Evolutionary conservation across 2,113 vertebrate genomes (phyloP).

Genomic region (Columba livia): DNA sequence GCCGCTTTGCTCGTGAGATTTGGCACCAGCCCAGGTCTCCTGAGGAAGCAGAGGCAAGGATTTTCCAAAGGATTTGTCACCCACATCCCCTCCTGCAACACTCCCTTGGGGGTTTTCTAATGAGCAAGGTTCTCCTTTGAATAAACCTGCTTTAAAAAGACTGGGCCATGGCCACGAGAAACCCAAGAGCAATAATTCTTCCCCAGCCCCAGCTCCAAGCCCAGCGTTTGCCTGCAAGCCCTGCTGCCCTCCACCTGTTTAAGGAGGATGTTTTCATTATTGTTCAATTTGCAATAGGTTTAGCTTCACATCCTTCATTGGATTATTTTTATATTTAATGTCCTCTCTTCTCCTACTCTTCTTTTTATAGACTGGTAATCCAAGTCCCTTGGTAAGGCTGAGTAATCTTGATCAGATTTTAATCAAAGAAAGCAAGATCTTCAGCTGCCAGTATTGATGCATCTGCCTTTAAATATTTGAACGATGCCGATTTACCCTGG

Average conservation of each 20-base stretch:
- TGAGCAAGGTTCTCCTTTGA: background rate
- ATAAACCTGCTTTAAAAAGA: background rate
- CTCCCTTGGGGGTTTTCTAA: slow-evolving; percentile 3
- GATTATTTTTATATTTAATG: slow-evolving; percentile 64
- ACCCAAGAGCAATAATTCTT: background rate
- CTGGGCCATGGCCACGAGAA: background rate
- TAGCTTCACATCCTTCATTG: slow-evolving; percentile 38
- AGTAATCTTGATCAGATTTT: slow-evolving; percentile 67
- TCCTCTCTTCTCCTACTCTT: slow-evolving; percentile 33
- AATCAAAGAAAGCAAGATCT: slow-evolving; percentile 61
- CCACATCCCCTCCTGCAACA: background rate
- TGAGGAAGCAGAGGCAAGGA: slow-evolving; percentile 21
- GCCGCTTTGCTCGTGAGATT: slow-evolving; percentile 2
- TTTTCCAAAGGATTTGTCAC: slow-evolving; percentile 52
- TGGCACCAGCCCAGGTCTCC: slow-evolving; percentile 35
- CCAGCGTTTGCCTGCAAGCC: background rate
- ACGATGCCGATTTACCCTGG: background rate
- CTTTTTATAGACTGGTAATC: slow-evolving; percentile 67
- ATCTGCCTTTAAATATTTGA: slow-evolving; percentile 64
- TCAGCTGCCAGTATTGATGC: slow-evolving; percentile 56
- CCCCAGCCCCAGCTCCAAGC: background rate
- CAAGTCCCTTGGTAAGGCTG: slow-evolving; percentile 52
- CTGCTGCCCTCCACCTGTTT: slow-evolving; percentile 8
- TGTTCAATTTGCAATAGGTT: slow-evolving; percentile 33
- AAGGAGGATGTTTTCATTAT: slow-evolving; percentile 27